A percentile compares a stretch with the other conserved stretches of the same genome.
Evolutionary conservation across 2,888 invertebrate species (phyloP).

Genomic region (Ophion ventricosus): DNA sequence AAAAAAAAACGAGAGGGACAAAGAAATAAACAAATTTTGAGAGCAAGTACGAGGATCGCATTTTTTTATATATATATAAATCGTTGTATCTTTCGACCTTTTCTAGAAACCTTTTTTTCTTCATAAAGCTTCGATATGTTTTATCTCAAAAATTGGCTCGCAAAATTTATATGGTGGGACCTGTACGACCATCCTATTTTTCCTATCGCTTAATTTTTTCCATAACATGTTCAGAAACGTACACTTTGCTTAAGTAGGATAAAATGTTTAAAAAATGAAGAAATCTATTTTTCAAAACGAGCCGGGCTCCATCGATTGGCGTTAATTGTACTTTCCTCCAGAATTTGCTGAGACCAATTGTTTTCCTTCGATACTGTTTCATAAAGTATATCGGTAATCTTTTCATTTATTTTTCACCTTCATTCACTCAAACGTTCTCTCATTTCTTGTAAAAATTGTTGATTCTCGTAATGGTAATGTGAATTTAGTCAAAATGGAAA

Average conservation of each 20-base stretch:
- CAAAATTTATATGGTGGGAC: not conserved
- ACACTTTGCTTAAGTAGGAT: not conserved
- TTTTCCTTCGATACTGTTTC: not conserved
- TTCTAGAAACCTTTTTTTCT: not conserved
- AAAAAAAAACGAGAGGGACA: not conserved
- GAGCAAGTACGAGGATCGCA: not conserved
- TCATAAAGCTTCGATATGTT: not conserved
- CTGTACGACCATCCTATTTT: not conserved
- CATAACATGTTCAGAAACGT: not conserved
- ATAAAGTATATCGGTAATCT: not conserved
- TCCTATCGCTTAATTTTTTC: not conserved
- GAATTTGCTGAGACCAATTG: not conserved
- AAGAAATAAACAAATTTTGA: not conserved
- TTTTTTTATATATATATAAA: not conserved
- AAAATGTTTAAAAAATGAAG: not conserved
- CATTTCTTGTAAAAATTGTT: not conserved
- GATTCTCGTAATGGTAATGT: not conserved
- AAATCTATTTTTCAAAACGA: not conserved
- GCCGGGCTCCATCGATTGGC: not conserved
- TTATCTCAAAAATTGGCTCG: not conserved
- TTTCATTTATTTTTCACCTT: not conserved
- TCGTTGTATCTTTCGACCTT: not conserved
- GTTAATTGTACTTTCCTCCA: not conserved
- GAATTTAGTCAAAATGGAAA: not conserved
- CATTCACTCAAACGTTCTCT: not conserved